These are phyloP conservation scores for Catharus minimus DNA, from an alignment of 2,113 vertebrate genomes.

Conservation along the genomic window DNA sequence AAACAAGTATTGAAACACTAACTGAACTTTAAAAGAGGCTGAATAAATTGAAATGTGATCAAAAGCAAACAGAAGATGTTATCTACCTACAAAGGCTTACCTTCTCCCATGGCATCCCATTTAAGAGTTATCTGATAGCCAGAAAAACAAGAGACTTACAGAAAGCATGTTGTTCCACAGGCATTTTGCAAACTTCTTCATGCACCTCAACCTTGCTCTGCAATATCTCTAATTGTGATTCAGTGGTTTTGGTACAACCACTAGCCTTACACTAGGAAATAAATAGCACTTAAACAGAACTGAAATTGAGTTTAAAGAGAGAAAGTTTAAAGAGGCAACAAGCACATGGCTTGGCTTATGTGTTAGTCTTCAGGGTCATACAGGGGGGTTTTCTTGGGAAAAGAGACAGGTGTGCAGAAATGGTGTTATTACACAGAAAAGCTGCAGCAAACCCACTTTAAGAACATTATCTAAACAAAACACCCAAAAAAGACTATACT, in stretches of 20 bases:
- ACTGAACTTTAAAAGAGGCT: not conserved
- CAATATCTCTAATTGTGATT: not conserved
- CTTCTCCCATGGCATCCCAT: not conserved
- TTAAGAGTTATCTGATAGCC: conserved; percentile 9
- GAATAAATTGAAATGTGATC: not conserved
- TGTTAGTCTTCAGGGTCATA: not conserved
- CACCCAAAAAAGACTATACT: not conserved
- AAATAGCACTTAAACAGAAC: not conserved
- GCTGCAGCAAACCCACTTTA: not conserved
- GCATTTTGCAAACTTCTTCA: not conserved
- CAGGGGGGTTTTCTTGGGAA: not conserved
- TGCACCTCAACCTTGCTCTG: not conserved
- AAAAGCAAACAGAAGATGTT: not conserved
- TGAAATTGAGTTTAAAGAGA: not conserved
- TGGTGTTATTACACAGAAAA: not conserved
- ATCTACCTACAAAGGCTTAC: not conserved
- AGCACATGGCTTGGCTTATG: not conserved
- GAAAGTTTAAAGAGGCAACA: not conserved
- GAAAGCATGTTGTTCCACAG: not conserved
- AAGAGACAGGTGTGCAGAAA: not conserved
- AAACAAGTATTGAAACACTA: not conserved
- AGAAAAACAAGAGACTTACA: conserved; percentile 30
- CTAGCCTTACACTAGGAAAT: conserved; percentile 58
- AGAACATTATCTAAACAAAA: not conserved
- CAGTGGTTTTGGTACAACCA: conserved; percentile 44